These are phyloP conservation scores for Australoheros scitulus DNA, from an alignment of 2,113 vertebrate genomes.

Conservation along the genomic window DNA sequence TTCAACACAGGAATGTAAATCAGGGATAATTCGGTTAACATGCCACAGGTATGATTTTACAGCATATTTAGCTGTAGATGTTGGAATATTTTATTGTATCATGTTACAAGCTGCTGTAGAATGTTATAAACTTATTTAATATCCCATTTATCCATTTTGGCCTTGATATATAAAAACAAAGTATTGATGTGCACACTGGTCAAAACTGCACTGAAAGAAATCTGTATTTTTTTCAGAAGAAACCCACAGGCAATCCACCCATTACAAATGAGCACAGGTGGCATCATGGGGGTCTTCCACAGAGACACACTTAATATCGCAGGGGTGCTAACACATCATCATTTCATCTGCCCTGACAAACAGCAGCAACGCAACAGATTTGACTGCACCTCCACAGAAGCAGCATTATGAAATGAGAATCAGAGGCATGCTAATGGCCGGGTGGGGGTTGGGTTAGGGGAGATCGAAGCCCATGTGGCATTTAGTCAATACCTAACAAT, in stretches of 20 bases:
- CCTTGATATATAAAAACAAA: not conserved
- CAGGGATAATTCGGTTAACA: not conserved
- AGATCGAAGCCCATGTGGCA: slow-evolving; percentile 63
- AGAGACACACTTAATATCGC: slow-evolving; percentile 2
- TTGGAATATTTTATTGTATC: not conserved
- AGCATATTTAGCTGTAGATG: not conserved
- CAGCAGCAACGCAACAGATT: not conserved
- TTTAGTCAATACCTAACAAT: slow-evolving; percentile 73
- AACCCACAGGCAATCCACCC: slow-evolving; percentile 2
- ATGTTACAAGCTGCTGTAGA: not conserved
- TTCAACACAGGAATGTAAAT: not conserved
- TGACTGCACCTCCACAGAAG: slow-evolving; percentile 31
- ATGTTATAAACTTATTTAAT: not conserved
- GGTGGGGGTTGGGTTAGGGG: not conserved
- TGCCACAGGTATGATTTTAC: not conserved
- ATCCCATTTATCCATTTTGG: not conserved
- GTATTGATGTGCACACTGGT: not conserved
- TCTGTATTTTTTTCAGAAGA: not conserved
- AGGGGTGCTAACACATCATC: slow-evolving; percentile 20
- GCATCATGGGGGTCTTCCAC: slow-evolving; percentile 18
- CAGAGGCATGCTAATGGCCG: slow-evolving; percentile 60
- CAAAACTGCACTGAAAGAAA: not conserved
- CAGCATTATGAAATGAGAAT: slow-evolving; percentile 58
- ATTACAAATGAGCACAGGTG: slow-evolving; percentile 25
- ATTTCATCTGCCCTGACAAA: slow-evolving; percentile 38